A percentile compares a stretch with the other conserved stretches of the same genome.
These are phyloP conservation scores for Suricata suricatta DNA, from an alignment of 2,113 vertebrate species.

Conservation along the genomic window DNA sequence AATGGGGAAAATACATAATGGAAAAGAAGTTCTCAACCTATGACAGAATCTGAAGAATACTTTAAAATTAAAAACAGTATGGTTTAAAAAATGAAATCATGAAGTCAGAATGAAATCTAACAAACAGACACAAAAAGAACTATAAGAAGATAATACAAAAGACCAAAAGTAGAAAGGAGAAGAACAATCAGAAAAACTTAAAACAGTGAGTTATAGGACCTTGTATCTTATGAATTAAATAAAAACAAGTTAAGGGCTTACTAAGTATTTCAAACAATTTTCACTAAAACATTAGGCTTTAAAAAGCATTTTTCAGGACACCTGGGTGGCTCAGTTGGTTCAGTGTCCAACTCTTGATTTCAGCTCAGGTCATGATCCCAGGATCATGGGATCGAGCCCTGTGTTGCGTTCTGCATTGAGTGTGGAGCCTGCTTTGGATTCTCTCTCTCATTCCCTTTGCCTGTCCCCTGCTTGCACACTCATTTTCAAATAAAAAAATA, in stretches of 20 bases:
- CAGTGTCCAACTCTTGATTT: too few relatives aligned
- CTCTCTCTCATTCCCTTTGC: too few relatives aligned
- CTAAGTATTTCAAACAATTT: slow-evolving; percentile 8
- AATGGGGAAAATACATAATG: neutral
- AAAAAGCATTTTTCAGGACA: neutral
- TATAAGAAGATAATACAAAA: neutral
- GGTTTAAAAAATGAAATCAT: neutral
- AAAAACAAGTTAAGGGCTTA: slow-evolving; percentile 3
- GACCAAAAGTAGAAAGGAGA: neutral
- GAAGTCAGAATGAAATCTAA: neutral
- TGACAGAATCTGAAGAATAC: neutral
- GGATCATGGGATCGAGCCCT: too few relatives aligned
- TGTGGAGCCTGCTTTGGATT: too few relatives aligned
- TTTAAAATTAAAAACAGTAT: slow-evolving; percentile 19
- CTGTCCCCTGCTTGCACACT: too few relatives aligned
- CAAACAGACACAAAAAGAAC: neutral
- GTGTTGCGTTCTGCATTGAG: too few relatives aligned
- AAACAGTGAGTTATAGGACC: neutral
- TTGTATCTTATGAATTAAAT: neutral
- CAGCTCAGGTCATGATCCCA: too few relatives aligned
- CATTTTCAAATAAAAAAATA: too few relatives aligned
- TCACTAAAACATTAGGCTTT: neutral
- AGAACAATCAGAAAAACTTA: neutral
- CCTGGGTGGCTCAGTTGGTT: too few relatives aligned
- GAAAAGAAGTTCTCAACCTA: slow-evolving; percentile 29